A percentile compares a stretch with the other conserved stretches of the same genome.
Conservation (phyloP, 2,113 vertebrate genomes). For the Gallinago media region DNA sequence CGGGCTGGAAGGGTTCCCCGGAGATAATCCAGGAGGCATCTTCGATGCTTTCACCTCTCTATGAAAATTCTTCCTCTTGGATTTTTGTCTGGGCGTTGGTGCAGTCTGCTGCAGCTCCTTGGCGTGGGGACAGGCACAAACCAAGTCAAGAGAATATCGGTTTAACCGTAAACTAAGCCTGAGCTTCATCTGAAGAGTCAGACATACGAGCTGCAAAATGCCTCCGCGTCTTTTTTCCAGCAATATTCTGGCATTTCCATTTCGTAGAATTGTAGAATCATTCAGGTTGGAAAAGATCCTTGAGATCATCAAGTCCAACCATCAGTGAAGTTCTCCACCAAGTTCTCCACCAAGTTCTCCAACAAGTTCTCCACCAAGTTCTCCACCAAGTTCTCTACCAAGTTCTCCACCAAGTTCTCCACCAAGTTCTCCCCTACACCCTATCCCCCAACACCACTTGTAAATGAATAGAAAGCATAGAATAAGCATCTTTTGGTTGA, state of each 20-base stretch:
- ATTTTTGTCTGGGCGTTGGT: not conserved
- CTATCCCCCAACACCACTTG: too few species aligned
- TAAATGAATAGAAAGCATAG: too few species aligned
- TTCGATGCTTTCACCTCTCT: not conserved
- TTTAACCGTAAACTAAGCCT: not conserved
- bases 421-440: too few species aligned
- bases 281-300: too few species aligned
- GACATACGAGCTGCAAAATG: not conserved
- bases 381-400: too few species aligned
- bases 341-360: too few species aligned
- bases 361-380: too few species aligned
- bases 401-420: too few species aligned
- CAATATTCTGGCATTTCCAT: not conserved
- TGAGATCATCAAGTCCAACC: too few species aligned
- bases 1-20: not conserved
- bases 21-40: not conserved
- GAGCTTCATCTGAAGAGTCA: not conserved
- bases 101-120: not conserved
- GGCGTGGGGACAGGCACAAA: not conserved
- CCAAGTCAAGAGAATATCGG: not conserved
- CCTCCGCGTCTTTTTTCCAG: not conserved
- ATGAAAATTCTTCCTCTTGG: not conserved
- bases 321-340: too few species aligned
- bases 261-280: too few species aligned
- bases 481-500: not conserved